Evolutionary conservation across 1,140 invertebrate species (phyloP), one percentile per base, ranked within the genome.

Genomic region (Listronotus oregonensis): DNA sequence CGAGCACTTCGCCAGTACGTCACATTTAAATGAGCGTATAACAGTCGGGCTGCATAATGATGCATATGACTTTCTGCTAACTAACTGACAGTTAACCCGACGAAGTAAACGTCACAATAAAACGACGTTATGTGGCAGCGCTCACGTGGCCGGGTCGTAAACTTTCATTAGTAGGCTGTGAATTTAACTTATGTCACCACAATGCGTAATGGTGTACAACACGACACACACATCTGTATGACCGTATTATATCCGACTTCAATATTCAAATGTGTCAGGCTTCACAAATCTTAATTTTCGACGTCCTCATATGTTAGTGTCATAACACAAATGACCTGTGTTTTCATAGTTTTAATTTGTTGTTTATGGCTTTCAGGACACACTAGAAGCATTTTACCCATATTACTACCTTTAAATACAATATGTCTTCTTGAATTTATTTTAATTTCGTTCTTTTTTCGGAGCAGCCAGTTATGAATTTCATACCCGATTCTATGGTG

Each of bases 131-230:
- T 50, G 32, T 18, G 32, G 51, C n/a, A 54, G 27, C n/a, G 57
- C 18, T 47, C 44, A 49, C 46, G 57, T 60, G 31, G 32, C 57
- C 39, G 11, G 64, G 54, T 75, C 74, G 72, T 75, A 75, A 75
- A 75, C 56, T 75, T 71, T 75, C 74, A 75, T 75, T 75, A 75
- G 74, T 32, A 67, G 68, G 54, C 72, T 70, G 60, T 75, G 74
- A 75, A 75, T 75, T 75, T 70, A 74, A 75, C 74, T 75, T 74
- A 75, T 75, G 74, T 75, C 74, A 74, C 72, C 74, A 73, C 74
- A 74, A 75, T 69, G 72, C 72, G 72, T 75, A 74, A 75, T 75
- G 74, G 74, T 74, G 74, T 74, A 66, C 57, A 72, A 72, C 70
- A 72, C 70, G 58, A 54, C 71, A 63, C 52, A 66, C 64, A 70